Base-by-base conservation (phyloP, 2,888 invertebrate species). In the Xestia sexstrigata region DNA sequence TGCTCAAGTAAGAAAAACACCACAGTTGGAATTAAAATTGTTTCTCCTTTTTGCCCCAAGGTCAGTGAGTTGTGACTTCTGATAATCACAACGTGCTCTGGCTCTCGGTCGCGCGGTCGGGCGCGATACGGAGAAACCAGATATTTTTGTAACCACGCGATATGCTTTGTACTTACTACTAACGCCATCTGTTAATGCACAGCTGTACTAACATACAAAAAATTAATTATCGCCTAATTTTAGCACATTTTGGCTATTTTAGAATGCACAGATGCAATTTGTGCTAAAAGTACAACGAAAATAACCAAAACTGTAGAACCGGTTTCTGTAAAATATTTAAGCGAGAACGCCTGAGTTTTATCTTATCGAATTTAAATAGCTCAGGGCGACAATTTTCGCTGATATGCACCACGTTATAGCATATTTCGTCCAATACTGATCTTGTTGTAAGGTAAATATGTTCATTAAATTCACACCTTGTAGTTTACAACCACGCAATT, bases 31-130 rank as follows among this genome's bases (percentile, higher is more conserved):
- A 93, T 94, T 94, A 92, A 93, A 93, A 94, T 94, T 90, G 93
- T 94, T 94, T 94, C 95, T 94, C 93, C 92, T 95, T 95, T 95
- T 95, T 95, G 94, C 93, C 89, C 91, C 96, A 96, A 96, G 96
- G 96, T 94, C 95, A 93, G 95, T 92, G 93, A 95, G 95, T 95
- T 93, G 94, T 92, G 90, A 91, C 91, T 91, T 89, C 92, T 92
- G 93, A 93, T 95, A 93, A 95, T 94, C 93, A 93, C 92, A 92
- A 88, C 87, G 91, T 89, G 91, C 90, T 90, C 86, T 88, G 89
- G 91, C 90, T 90, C 86, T 88, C 89, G 87, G 86, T 88, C 87
- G 84, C 83, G 87, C 86, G 87, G 82, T 73, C 86, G 89, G 78
- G 82, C 83, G 90, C 92, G 92, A 93, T 94, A 94, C 95, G 89